Base-by-base conservation (phyloP, 2,113 vertebrate species). In the Misgurnus anguillicaudatus region DNA sequence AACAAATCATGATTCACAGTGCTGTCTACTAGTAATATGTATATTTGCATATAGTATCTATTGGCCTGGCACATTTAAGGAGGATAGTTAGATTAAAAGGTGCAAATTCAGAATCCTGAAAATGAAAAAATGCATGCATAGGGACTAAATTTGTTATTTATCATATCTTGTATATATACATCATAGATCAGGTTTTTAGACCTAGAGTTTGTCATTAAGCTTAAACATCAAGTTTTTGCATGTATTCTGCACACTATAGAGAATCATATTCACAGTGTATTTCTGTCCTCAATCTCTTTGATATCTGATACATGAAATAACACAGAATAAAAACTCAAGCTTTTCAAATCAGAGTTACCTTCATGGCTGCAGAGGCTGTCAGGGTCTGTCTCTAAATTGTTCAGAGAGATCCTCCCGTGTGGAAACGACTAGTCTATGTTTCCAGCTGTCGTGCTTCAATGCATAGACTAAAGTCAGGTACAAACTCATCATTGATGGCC, bases 391-490 rank as follows among this genome's bases (percentile, higher is more conserved):
- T 83, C 64, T 61, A 60, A 51, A n/a, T 39, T 73, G 68, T 72
- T 69, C 68, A 61, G 48, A 60, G 38, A 6, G 39, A 47, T 63
- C 42, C 51, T 63, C 67, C 41, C 36, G 24, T 73, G 24, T 66
- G 57, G 48, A 36, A 38, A 51, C 38, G 13, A 16, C 75, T 55
- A 42, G 60, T 55, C 73, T 45, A 14, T 45, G 31, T 21, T 41
- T 61, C 39, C 17, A 79, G 71, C 61, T 66, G 68, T 47, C 36
- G 75, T 71, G 24, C 67, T 71, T 78, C 68, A 71, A 51, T 64
- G 53, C n/a, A n/a, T n/a, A n/a, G n/a, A 78, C 71, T 73, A 21
- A 73, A 82, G 75, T 78, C 80, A 67, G 75, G 75, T 78, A 71
- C 66, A 75, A 55, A 73, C 58, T 58, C 24, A 9, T 62, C 57